These are phyloP conservation scores for Solenopsis invicta DNA, from an alignment of 1,140 invertebrate species.

Conservation along the genomic window DNA sequence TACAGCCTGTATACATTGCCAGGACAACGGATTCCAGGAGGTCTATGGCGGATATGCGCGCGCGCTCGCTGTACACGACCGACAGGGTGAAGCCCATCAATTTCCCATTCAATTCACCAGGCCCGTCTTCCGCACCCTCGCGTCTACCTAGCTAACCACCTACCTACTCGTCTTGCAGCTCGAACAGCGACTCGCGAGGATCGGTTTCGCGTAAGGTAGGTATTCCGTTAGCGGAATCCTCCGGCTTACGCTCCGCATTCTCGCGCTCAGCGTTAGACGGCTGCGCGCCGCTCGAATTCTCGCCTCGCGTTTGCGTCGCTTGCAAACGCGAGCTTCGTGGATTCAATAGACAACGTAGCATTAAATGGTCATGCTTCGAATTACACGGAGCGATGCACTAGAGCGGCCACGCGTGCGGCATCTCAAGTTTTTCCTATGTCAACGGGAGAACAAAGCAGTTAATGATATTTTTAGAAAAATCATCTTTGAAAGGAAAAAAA, in stretches of 20 bases:
- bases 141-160: neutral
- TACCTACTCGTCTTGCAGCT: conserved; percentile 42
- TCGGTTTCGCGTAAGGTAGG: conserved; percentile 30
- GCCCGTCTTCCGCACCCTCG: conserved; percentile 64
- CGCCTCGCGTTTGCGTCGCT: conserved; percentile 10
- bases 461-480: neutral
- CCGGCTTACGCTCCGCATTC: conserved; percentile 33
- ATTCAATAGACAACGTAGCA: neutral
- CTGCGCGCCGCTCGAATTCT: conserved; percentile 13
- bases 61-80: conserved; percentile 71
- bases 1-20: conserved; percentile 72
- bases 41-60: conserved; percentile 74
- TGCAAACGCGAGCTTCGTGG: neutral
- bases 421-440: neutral
- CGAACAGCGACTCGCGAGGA: conserved; percentile 29
- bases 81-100: conserved; percentile 80
- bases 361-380: neutral
- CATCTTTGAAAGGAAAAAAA: neutral
- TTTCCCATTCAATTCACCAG: conserved; percentile 81
- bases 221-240: conserved; percentile 42
- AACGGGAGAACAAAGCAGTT: neutral
- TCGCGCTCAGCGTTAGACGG: conserved; percentile 36
- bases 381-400: neutral
- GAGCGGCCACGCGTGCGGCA: neutral
- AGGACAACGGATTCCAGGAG: conserved; percentile 75